Conservation (phyloP, 2,797 vertebrate species). For the Hapalemur alaotrensis region DNA sequence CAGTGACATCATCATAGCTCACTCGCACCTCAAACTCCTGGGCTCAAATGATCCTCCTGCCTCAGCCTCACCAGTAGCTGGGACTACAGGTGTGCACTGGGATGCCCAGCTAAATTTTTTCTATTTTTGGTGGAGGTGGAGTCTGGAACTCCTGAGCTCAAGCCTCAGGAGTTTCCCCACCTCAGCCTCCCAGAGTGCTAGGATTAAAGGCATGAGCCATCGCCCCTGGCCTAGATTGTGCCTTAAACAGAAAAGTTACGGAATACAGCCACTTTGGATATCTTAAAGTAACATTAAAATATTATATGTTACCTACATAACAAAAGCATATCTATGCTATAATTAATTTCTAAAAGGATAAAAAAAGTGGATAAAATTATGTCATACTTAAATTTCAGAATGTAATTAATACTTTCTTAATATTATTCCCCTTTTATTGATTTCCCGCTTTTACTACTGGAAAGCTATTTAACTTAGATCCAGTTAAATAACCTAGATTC, state of each 20-base stretch:
- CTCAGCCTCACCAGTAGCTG: too few species aligned
- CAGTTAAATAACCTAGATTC: neutral
- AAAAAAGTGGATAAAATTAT: neutral
- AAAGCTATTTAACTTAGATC: neutral
- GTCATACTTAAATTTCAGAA: neutral
- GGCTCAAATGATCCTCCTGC: too few species aligned
- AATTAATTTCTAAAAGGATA: neutral
- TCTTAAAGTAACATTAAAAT: constrained; percentile 8
- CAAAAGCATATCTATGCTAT: neutral
- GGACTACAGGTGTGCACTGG: too few species aligned
- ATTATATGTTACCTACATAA: neutral
- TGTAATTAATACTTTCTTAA: neutral
- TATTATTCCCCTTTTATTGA: neutral
- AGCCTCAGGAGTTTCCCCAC: too few species aligned
- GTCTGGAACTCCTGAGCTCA: too few species aligned
- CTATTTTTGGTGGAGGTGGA: too few species aligned
- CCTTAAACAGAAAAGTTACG: neutral
- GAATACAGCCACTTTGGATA: neutral
- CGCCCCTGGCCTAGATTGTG: too few species aligned
- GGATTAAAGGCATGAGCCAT: too few species aligned
- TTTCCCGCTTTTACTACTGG: neutral
- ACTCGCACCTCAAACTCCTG: too few species aligned
- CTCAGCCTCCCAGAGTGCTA: too few species aligned
- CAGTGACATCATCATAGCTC: too few species aligned
- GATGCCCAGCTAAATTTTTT: too few species aligned